Evolutionary conservation across 2,797 vertebrate species (phyloP).

Genomic region (Lycodopsis pacificus): DNA sequence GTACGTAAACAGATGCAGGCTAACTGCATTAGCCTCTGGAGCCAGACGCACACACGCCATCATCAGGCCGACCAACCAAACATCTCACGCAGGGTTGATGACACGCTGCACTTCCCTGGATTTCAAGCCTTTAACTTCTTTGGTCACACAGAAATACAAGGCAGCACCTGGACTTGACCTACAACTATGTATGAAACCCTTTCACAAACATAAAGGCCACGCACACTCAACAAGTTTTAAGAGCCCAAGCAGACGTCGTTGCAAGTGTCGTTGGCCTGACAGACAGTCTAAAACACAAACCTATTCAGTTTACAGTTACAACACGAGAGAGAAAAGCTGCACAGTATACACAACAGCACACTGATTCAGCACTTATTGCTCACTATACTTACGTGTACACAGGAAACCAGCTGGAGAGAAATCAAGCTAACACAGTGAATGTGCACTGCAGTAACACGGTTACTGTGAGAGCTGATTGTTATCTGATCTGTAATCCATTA

Average conservation of each 20-base stretch:
- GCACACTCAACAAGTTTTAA: not conserved
- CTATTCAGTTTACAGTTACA: not conserved
- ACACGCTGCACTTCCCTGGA: too few species aligned
- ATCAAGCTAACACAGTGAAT: not conserved
- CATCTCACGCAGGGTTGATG: not conserved
- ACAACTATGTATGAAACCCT: not conserved
- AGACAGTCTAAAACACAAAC: not conserved
- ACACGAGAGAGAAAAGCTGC: not conserved
- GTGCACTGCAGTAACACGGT: not conserved
- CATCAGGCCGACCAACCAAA: not conserved
- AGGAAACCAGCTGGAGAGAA: not conserved
- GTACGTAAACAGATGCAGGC: slow-evolving; percentile 33
- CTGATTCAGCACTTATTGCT: not conserved
- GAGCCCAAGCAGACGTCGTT: not conserved
- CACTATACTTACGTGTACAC: not conserved
- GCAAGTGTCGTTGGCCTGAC: not conserved
- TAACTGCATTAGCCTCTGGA: slow-evolving; percentile 29
- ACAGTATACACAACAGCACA: not conserved
- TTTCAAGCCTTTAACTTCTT: not conserved
- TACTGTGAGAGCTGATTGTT: not conserved
- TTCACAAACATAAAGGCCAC: not conserved
- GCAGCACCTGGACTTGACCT: slow-evolving; percentile 7
- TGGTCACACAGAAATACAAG: not conserved
- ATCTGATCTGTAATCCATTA: not conserved
- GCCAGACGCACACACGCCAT: not conserved